phyloP scores from a whole-genome alignment of 2,888 invertebrate species.

The Calameuta filiformis region DNA sequence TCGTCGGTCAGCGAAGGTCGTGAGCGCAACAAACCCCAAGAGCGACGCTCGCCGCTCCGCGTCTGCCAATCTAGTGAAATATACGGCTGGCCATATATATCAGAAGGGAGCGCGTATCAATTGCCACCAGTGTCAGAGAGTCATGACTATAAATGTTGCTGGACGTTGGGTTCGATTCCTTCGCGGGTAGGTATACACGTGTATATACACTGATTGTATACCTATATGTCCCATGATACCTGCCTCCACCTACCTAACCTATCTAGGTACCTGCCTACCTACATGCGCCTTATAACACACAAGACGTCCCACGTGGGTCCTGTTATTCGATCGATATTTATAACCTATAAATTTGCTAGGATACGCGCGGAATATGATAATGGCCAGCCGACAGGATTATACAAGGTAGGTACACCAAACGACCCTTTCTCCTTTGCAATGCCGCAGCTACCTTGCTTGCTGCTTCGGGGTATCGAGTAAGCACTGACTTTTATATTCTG shows the following conservation, averaged over 20 bases:
- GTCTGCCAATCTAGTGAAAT: slow-evolving; percentile 47
- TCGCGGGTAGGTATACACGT: not conserved
- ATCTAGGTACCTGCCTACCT: not conserved
- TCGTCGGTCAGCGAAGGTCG: slow-evolving; percentile 3
- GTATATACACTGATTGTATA: not conserved
- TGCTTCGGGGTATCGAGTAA: not conserved
- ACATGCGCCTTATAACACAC: not conserved
- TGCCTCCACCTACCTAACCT: not conserved
- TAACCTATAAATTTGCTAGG: slow-evolving; percentile 49
- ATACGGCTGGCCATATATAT: slow-evolving; percentile 43
- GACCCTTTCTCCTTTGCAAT: not conserved
- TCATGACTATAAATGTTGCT: slow-evolving; percentile 43
- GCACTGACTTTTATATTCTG: not conserved
- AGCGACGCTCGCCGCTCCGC: slow-evolving; percentile 16
- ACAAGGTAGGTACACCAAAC: not conserved
- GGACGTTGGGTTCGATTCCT: not conserved
- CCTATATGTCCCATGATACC: not conserved
- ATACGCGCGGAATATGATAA: slow-evolving; percentile 51
- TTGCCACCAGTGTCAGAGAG: slow-evolving; percentile 51
- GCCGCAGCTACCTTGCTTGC: not conserved
- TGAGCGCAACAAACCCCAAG: slow-evolving; percentile 13
- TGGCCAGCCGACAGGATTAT: slow-evolving; percentile 34
- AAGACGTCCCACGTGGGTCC: slow-evolving; percentile 19
- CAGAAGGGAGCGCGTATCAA: slow-evolving; percentile 48
- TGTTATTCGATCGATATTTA: slow-evolving; percentile 50